Conservation (phyloP, 2,113 vertebrate genomes). For the cat (Felis catus) region F.catus_Fca126_mat1.0 CM031419.1:60485001-60485500, state of each 20-base stretch:
- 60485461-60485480: conserved; percentile 47
- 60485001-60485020: neutral
- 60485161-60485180: neutral
- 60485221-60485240: neutral
- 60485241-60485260: neutral
- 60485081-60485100: neutral
- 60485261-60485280: conserved; percentile 10
- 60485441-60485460: conserved; percentile 32
- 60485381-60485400: neutral
- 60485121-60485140: neutral
- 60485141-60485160: conserved; percentile 30
- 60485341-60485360: conserved; percentile 7
- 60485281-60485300: conserved; percentile 4
- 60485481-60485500: neutral
- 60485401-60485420: neutral
- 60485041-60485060: neutral
- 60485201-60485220: neutral
- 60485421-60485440: conserved; percentile 44
- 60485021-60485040: neutral
- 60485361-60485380: conserved; percentile 39
- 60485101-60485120: neutral
- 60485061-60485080: neutral
- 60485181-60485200: neutral
- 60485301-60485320: conserved; percentile 15
- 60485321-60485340: neutral